Evolutionary conservation across 2,113 vertebrate species (phyloP).

Genomic region (Danionella cerebrum): DNA sequence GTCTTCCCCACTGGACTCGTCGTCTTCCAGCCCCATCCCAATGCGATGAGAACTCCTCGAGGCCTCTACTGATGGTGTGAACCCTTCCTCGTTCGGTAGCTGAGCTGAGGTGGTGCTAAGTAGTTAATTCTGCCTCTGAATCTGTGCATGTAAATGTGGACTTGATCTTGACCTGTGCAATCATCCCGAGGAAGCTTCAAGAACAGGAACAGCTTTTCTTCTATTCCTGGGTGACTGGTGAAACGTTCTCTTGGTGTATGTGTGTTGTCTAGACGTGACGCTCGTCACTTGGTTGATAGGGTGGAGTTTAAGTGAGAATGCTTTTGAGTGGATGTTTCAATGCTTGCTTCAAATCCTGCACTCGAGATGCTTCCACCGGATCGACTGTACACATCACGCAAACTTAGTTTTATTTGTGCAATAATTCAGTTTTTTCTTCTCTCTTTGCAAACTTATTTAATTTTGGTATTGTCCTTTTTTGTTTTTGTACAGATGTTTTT

Average conservation of each 20-base stretch:
- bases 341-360: slow-evolving; percentile 39
- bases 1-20: background rate
- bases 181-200: background rate
- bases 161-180: background rate
- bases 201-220: slow-evolving; percentile 24
- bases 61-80: slow-evolving; percentile 35
- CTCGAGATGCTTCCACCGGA: slow-evolving; percentile 58
- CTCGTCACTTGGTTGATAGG: slow-evolving; percentile 45
- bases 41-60: slow-evolving; percentile 19
- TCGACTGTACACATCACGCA: slow-evolving; percentile 59
- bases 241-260: slow-evolving; percentile 42
- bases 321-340: slow-evolving; percentile 2
- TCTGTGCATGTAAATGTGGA: slow-evolving; percentile 66
- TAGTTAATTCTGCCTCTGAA: slow-evolving; percentile 56
- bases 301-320: slow-evolving; percentile 44
- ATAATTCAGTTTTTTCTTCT: slow-evolving; percentile 65
- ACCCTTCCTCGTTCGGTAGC: slow-evolving; percentile 36
- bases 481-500: slow-evolving; percentile 61
- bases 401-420: slow-evolving; percentile 76
- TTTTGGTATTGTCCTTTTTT: slow-evolving; percentile 73
- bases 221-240: slow-evolving; percentile 53
- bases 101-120: slow-evolving; percentile 55
- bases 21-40: slow-evolving; percentile 14
- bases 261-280: slow-evolving; percentile 36
- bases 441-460: slow-evolving; percentile 31